Evolutionary conservation across 2,113 vertebrate species (phyloP).

Genomic region (Antechinus stuartii): DNA sequence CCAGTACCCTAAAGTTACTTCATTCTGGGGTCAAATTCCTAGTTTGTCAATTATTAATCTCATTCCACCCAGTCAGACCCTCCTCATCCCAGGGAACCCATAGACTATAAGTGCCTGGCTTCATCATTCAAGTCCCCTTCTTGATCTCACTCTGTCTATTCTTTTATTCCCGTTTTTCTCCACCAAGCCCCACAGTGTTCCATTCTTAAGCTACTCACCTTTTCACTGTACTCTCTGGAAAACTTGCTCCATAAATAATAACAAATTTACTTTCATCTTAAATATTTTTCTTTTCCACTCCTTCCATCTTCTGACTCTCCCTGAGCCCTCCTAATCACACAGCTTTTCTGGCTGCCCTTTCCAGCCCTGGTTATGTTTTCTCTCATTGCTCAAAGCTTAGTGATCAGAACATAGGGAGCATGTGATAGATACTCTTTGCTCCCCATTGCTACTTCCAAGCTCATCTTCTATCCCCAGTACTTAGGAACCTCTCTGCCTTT

Average conservation of each 20-base stretch:
- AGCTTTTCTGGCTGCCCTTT: neutral
- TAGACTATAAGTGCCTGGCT: neutral
- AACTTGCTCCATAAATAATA: neutral
- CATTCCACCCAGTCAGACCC: neutral
- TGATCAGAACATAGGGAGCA: neutral
- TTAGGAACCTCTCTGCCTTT: neutral
- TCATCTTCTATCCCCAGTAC: neutral
- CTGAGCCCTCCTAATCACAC: neutral
- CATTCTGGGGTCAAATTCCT: neutral
- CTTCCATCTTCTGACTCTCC: neutral
- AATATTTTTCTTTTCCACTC: neutral
- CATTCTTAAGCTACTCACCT: neutral
- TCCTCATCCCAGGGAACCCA: neutral
- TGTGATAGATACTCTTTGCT: neutral
- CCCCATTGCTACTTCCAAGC: neutral
- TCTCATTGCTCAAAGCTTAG: neutral
- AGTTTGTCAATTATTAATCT: neutral
- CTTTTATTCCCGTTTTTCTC: neutral
- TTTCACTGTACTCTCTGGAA: neutral
- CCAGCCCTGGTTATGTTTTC: neutral
- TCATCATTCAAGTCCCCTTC: neutral
- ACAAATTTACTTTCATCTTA: neutral
- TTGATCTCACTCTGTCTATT: neutral
- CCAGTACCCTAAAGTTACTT: neutral
- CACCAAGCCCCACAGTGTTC: neutral